Percentiles rank a stretch among this genome's conserved stretches.
Evolutionary conservation across 2,888 invertebrate species (phyloP).

Genomic region (Caenorhabditis sp.): DNA sequence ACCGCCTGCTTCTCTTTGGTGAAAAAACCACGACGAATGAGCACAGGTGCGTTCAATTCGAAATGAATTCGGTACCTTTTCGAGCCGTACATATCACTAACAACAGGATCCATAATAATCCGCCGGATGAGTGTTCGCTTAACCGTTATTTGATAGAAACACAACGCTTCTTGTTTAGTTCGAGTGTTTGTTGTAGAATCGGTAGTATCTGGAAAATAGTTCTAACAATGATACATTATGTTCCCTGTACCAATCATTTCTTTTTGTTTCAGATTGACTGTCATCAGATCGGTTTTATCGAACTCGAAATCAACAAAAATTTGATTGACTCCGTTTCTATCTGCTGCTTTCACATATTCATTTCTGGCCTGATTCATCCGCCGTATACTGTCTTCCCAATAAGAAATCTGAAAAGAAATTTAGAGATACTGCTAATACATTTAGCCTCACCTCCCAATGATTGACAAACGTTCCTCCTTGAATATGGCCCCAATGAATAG

Average conservation of each 20-base stretch:
- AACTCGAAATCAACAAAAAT: slow-evolving; percentile 43
- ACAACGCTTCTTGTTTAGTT: not conserved
- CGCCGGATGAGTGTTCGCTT: slow-evolving; percentile 34
- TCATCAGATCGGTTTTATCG: slow-evolving; percentile 44
- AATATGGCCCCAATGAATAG: slow-evolving; percentile 51
- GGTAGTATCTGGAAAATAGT: not conserved
- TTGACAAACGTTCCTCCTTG: slow-evolving; percentile 45
- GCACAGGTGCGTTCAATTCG: slow-evolving; percentile 42
- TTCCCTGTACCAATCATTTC: slow-evolving; percentile 5
- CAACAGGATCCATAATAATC: slow-evolving; percentile 47
- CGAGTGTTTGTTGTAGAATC: not conserved
- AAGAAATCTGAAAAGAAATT: slow-evolving; percentile 9
- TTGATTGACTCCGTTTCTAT: slow-evolving; percentile 20
- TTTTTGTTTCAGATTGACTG: slow-evolving; percentile 27
- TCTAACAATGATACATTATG: not conserved
- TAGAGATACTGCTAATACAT: too few relatives aligned
- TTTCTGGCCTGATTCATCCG: not conserved
- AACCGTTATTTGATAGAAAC: slow-evolving; percentile 36
- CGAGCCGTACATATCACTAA: slow-evolving; percentile 21
- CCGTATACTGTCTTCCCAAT: slow-evolving; percentile 19
- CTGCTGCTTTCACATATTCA: not conserved
- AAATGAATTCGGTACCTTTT: slow-evolving; percentile 37
- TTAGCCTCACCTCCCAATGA: slow-evolving; percentile 42
- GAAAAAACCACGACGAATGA: slow-evolving; percentile 37
- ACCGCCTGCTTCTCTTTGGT: slow-evolving; percentile 20